Base-by-base conservation (phyloP, 2,888 invertebrate genomes). In the Epistrophe grossulariae region DNA sequence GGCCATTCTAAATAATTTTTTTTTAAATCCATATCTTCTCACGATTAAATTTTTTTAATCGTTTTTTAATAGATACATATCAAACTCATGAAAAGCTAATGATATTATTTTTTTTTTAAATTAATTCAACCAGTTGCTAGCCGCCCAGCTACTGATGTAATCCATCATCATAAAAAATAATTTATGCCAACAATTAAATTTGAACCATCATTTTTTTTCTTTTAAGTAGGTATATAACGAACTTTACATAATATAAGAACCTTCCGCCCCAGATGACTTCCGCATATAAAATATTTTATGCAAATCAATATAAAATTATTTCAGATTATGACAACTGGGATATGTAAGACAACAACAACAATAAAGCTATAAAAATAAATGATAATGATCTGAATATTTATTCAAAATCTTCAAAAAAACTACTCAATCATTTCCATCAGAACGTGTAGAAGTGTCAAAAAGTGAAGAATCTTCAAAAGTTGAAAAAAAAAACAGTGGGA, bases 251-350 rank as follows among this genome's bases (percentile, higher is more conserved):
- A 2, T 60, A 60, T 60, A 60, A 40, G 45, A 45, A 45, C 7
- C 64, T 45, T 64, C 64, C 45, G 45, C 64, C 45, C 64, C 9
- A 43, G 40, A 62, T 40, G 13, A 45, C 64, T 64, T 64, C 64
- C 64, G 64, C 45, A 43, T 64, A 28, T 45, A 64, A 45, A 45
- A 45, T 45, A 40, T 45, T 28, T n/a, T 45, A 64, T 64, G 64
- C 64, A 64, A 64, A 64, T 64, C 10, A 45, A 64, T 64, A 28
- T 13, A 60, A 19, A 8, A 40, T 1, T 8, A 19, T 24, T 60
- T 40, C 1, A 11, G 7, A 19, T 60, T 8, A 60, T 60, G 13
- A 60, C 40, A 38, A 15, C 15, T 55, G 15, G 15, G 9, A 31
- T n/a, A 31, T 5, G 13, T 19, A 50, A 40, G 1, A 40, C 50